Percentiles rank a stretch among this genome's conserved stretches.
These are phyloP conservation scores for Proteles cristata DNA, from an alignment of 2,113 vertebrate genomes.

Conservation along the genomic window DNA sequence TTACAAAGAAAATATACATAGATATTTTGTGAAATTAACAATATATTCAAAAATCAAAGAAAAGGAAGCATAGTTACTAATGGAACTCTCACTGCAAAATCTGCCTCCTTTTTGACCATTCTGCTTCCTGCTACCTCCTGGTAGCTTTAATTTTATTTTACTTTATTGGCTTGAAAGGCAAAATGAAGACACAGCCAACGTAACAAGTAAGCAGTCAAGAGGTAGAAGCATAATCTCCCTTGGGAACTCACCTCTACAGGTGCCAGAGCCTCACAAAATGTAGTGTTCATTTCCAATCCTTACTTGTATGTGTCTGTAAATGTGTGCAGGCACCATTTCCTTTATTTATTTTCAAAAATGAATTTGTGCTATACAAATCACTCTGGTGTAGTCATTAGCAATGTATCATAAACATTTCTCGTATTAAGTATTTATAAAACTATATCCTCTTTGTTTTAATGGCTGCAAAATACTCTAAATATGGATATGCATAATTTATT, in stretches of 20 bases:
- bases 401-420: slow-evolving; percentile 30
- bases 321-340: background rate
- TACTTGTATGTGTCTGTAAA: fast-evolving
- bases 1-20: background rate
- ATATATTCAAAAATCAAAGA: background rate
- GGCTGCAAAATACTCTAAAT: slow-evolving; percentile 20
- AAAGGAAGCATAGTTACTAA: background rate
- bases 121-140: background rate
- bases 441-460: background rate
- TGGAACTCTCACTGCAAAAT: background rate
- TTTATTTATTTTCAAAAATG: background rate
- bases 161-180: slow-evolving; percentile 35
- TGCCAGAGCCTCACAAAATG: background rate
- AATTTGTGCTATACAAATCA: background rate
- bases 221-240: no score
- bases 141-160: slow-evolving; percentile 13
- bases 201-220: background rate
- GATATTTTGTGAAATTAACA: slow-evolving; percentile 46
- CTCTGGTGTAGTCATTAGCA: background rate
- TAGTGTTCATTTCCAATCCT: background rate
- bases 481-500: slow-evolving; percentile 60
- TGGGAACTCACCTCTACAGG: background rate
- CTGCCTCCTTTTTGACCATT: background rate
- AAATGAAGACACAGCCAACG: background rate
- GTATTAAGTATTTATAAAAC: slow-evolving; percentile 52